These are phyloP conservation scores for Pteronotus mesoamericanus DNA, from an alignment of 2,797 vertebrate genomes.

Conservation along the genomic window DNA sequence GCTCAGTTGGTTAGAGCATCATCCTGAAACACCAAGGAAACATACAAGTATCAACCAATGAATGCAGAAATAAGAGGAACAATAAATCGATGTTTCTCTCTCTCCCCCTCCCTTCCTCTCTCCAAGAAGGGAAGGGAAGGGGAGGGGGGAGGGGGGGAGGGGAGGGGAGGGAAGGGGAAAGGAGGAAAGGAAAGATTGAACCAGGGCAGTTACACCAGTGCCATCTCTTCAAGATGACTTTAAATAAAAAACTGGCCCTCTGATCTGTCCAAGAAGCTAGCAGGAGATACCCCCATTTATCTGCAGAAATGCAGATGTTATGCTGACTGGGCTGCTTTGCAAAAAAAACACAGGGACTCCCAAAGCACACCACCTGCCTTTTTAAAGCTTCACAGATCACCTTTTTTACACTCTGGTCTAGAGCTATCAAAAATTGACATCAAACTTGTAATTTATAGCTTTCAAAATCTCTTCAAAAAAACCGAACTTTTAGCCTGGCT, in stretches of 20 bases:
- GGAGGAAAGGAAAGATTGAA: not conserved
- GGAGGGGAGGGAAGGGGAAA: too few species aligned
- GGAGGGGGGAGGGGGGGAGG: fast-evolving
- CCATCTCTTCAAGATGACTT: not conserved
- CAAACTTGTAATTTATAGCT: not conserved
- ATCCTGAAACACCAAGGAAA: not conserved
- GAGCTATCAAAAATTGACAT: not conserved
- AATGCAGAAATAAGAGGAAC: not conserved
- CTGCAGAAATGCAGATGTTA: not conserved
- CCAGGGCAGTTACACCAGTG: not conserved
- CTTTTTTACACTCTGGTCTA: not conserved
- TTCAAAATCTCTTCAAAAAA: not conserved
- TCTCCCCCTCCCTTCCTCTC: too few species aligned
- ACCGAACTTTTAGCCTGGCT: not conserved
- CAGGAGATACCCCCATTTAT: not conserved
- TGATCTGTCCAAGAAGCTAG: not conserved
- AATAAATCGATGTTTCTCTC: not conserved
- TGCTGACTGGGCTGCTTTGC: not conserved
- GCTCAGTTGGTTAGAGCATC: not conserved
- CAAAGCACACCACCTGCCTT: not conserved
- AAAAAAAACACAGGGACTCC: not conserved
- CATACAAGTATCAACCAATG: not conserved
- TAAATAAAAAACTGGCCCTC: not conserved
- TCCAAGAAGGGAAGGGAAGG: too few species aligned
- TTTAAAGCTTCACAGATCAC: not conserved